Percentiles rank a stretch among this genome's conserved stretches.
phyloP scores from a whole-genome alignment of 2,888 invertebrate species.

The Noctua janthe region DNA sequence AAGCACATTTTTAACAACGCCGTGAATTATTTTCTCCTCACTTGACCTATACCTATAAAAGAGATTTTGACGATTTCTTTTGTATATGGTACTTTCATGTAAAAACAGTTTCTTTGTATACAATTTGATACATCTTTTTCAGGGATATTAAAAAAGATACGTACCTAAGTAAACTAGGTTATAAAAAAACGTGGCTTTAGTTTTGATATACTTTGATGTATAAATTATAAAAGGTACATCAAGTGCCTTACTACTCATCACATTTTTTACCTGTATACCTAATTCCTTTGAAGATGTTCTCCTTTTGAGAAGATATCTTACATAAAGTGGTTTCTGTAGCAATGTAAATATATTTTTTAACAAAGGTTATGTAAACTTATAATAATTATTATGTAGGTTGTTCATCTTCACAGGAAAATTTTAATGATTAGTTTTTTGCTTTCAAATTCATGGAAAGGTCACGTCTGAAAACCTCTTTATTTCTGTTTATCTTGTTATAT shows the following conservation, averaged over 20 bases:
- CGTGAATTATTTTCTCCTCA: constrained; percentile 17
- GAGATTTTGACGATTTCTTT: constrained; percentile 16
- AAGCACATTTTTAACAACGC: constrained; percentile 29
- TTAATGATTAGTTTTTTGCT: not conserved
- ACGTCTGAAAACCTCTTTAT: not conserved
- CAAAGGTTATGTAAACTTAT: constrained; percentile 18
- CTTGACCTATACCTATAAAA: constrained; percentile 9
- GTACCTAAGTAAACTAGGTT: too few relatives aligned
- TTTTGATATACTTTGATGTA: not conserved
- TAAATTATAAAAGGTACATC: not conserved
- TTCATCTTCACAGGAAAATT: not conserved
- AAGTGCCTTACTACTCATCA: not conserved
- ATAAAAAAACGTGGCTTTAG: not conserved
- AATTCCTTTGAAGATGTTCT: not conserved
- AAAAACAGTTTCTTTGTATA: not conserved
- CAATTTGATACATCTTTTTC: not conserved
- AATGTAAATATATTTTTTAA: constrained; percentile 20
- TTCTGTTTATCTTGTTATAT: not conserved
- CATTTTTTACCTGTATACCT: not conserved
- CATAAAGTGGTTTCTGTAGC: not conserved
- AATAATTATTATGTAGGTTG: not conserved
- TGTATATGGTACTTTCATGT: not conserved
- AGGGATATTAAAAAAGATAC: not conserved
- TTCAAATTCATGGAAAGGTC: not conserved
- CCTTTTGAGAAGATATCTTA: not conserved